Conservation (phyloP, 2,113 vertebrate species). For the Oreochromis spilurus region DNA sequence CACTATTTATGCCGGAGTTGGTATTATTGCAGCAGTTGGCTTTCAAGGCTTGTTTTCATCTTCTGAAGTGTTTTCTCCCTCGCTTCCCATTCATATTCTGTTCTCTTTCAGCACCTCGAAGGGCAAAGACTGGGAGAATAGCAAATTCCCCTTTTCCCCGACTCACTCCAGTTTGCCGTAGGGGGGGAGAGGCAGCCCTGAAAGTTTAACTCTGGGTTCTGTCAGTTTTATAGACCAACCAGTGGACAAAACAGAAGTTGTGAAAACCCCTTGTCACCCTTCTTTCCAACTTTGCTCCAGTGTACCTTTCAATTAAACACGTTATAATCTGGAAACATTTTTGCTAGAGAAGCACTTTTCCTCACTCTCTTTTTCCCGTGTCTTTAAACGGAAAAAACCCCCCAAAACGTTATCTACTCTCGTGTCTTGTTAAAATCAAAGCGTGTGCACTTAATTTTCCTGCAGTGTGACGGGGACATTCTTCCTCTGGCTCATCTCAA, state of each 20-base stretch:
- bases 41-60: slow-evolving; percentile 62
- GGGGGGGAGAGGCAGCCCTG: slow-evolving; percentile 14
- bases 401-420: slow-evolving; percentile 30
- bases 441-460: slow-evolving; percentile 51
- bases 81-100: slow-evolving; percentile 47
- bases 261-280: neutral
- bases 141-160: slow-evolving; percentile 49
- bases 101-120: slow-evolving; percentile 42
- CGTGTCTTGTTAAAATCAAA: slow-evolving; percentile 58
- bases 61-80: slow-evolving; percentile 33
- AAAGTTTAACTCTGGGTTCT: slow-evolving; percentile 30
- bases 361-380: neutral
- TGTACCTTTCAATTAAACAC: slow-evolving; percentile 42
- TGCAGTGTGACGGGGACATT: slow-evolving; percentile 25
- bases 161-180: slow-evolving; percentile 34
- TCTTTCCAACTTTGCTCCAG: slow-evolving; percentile 22
- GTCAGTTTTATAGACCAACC: slow-evolving; percentile 12
- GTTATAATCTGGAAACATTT: slow-evolving; percentile 29
- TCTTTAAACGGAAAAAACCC: neutral
- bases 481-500: slow-evolving; percentile 14
- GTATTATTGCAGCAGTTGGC: slow-evolving; percentile 49
- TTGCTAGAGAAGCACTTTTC: slow-evolving; percentile 40
- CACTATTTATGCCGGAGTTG: slow-evolving; percentile 55
- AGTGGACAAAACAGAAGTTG: neutral
- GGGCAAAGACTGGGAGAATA: slow-evolving; percentile 56